Percentiles rank a stretch among this genome's conserved stretches.
Conservation (phyloP, 2,888 invertebrate genomes). For the Smittia sp. region DNA sequence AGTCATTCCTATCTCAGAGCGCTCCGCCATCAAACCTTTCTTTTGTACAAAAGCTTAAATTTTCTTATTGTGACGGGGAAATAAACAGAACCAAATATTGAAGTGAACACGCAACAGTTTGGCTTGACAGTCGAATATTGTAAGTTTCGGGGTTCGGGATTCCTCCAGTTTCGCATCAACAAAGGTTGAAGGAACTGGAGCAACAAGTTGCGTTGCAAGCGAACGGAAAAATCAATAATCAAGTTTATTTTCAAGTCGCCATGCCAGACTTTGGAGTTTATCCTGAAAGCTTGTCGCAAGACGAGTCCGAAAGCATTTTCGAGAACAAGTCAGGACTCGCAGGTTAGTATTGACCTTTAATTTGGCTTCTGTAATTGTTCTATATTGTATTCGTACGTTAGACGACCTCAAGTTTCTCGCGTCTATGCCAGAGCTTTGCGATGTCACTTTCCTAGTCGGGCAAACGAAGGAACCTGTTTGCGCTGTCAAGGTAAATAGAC, state of each 20-base stretch:
- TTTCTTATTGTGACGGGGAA: too few relatives aligned
- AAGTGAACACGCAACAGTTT: too few relatives aligned
- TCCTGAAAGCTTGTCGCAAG: constrained; percentile 22
- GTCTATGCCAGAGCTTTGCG: constrained; percentile 71
- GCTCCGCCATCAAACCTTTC: too few relatives aligned
- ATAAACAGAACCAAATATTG: too few relatives aligned
- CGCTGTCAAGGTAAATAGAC: constrained; percentile 61
- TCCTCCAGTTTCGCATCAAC: too few relatives aligned
- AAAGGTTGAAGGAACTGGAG: not conserved
- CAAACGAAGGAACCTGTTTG: constrained; percentile 69
- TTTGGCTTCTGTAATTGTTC: not conserved
- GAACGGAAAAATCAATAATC: not conserved
- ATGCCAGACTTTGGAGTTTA: constrained; percentile 38
- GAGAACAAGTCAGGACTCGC: constrained; percentile 62
- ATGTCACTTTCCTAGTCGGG: constrained; percentile 70
- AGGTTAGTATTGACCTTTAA: too few relatives aligned
- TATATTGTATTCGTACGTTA: too few relatives aligned
- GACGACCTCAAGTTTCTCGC: constrained; percentile 74
- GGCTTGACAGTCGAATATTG: too few relatives aligned
- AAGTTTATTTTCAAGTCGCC: constrained; percentile 18
- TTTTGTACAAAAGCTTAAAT: too few relatives aligned
- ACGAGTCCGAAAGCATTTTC: constrained; percentile 53
- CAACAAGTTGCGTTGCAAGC: constrained; percentile 32
- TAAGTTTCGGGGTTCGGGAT: too few relatives aligned
- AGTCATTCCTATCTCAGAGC: too few relatives aligned